Conservation (phyloP, 2,888 invertebrate species). For the Scaeva pyrastri region DNA sequence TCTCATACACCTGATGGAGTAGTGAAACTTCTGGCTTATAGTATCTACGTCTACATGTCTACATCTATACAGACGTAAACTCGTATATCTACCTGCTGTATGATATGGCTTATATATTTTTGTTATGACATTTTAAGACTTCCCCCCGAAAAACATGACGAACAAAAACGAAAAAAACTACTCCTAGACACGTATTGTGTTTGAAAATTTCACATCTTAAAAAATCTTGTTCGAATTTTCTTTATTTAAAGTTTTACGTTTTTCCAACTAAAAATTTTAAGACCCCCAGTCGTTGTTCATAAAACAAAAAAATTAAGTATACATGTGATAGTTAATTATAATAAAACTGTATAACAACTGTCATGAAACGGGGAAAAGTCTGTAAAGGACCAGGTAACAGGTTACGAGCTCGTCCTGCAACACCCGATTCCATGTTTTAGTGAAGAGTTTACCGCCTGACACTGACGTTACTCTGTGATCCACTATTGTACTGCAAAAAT, state of each 20-base stretch:
- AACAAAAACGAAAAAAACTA: neutral
- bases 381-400: too few relatives aligned
- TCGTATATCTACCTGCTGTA: neutral
- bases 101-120: neutral
- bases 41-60: neutral
- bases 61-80: too few relatives aligned
- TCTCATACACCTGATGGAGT: slow-evolving; percentile 50
- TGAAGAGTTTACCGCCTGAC: too few relatives aligned
- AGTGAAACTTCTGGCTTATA: slow-evolving; percentile 19
- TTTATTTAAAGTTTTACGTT: neutral
- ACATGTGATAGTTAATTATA: neutral
- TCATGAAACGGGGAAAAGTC: neutral
- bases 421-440: too few relatives aligned
- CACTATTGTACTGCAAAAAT: too few relatives aligned
- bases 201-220: slow-evolving; percentile 23
- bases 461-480: too few relatives aligned
- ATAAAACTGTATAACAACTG: neutral
- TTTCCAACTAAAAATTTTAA: slow-evolving; percentile 7
- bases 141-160: neutral
- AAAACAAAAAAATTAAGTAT: neutral
- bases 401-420: too few relatives aligned
- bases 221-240: slow-evolving; percentile 10
- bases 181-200: slow-evolving; percentile 13
- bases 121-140: neutral
- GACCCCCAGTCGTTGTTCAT: neutral